phyloP scores from a whole-genome alignment of 2,113 vertebrate species.

The Ondatra zibethicus region DNA sequence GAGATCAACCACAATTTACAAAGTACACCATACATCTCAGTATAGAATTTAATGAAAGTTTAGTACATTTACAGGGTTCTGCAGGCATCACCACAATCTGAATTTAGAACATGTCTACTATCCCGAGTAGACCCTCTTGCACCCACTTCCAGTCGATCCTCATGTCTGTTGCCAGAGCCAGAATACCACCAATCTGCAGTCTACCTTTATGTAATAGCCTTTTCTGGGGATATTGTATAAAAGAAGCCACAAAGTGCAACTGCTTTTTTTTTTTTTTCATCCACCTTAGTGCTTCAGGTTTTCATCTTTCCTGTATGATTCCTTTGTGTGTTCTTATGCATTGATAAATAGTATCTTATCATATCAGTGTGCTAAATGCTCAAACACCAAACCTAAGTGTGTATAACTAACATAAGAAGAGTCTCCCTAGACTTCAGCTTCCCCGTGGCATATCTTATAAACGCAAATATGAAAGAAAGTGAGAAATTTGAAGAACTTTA shows the following conservation, averaged over 20 bases:
- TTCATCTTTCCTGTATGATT: neutral
- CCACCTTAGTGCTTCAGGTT: neutral
- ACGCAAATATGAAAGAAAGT: neutral
- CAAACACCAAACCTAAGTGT: neutral
- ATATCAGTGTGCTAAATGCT: neutral
- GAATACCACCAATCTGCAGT: neutral
- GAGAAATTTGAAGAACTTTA: neutral
- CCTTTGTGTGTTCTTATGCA: neutral
- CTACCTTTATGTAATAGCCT: neutral
- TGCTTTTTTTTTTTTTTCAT: neutral
- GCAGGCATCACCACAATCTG: neutral
- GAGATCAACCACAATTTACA: neutral
- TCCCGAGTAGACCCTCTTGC: neutral
- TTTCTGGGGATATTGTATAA: neutral
- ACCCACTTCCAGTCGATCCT: neutral
- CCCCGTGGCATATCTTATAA: neutral
- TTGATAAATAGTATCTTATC: neutral
- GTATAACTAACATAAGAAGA: neutral
- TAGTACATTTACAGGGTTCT: neutral
- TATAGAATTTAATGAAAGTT: neutral
- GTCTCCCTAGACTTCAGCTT: neutral
- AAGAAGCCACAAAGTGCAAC: neutral
- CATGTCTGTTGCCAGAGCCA: neutral
- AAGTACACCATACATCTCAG: neutral
- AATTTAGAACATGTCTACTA: neutral